Base-by-base conservation (phyloP, 2,888 invertebrate species). In the Zeuzera pyrina region DNA sequence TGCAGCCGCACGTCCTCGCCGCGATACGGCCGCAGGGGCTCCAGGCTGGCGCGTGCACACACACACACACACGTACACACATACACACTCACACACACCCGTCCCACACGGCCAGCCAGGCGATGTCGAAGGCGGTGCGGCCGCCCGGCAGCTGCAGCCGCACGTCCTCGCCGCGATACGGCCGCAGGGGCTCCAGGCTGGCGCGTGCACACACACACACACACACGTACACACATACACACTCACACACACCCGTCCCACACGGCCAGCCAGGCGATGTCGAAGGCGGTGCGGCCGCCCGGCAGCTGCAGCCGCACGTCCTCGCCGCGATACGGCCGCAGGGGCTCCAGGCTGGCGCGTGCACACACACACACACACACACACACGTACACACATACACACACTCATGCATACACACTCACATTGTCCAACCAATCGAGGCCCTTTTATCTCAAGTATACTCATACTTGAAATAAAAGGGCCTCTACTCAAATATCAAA, bases 31-130 rank as follows among this genome's bases (percentile, higher is more conserved):
- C 92, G 85, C 28, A 95, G 72, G 2, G 93, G 88, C 71, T 95
- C 94, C 53, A 95, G 69, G 69, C 95, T 95, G 55, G n/a, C n/a
- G n/a, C n/a, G n/a, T n/a, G n/a, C n/a, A n/a, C n/a, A n/a, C n/a
- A n/a, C n/a, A n/a, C n/a, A n/a, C n/a, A n/a, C n/a, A n/a, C n/a
- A n/a, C n/a, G n/a, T n/a, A n/a, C n/a, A n/a, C n/a, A n/a, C n/a
- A n/a, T n/a, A n/a, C n/a, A n/a, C n/a, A n/a, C n/a, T n/a, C 38
- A 34, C 12, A 84, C 84, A 28, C 86, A 86, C 26, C 88, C 68
- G 74, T 95, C 93, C 60, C 87, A 95, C 42, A 95, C 76, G 57
- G 92, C 89, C 31, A 96, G 74, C 95, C 95, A 96, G 60, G 91
- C 89, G 27, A 95, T 87, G 47, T 91, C 88, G 63, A 91, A 92